Evolutionary conservation across 2,797 vertebrate species (phyloP).

Genomic region (Hemibagrus guttatus): DNA sequence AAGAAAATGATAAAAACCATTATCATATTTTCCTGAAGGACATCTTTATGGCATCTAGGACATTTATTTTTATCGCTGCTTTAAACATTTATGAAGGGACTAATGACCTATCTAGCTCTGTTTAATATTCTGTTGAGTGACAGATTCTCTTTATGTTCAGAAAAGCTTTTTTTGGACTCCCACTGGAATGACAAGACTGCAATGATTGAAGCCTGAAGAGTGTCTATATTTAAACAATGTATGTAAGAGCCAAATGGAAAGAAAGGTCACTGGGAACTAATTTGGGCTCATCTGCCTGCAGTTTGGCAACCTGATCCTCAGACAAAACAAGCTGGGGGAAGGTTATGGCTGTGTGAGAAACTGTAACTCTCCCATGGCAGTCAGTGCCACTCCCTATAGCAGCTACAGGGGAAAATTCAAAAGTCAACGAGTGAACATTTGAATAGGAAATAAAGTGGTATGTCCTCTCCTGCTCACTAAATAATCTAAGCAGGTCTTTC

Average conservation of each 20-base stretch:
- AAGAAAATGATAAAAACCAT: constrained; percentile 9
- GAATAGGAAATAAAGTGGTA: constrained; percentile 36
- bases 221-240: constrained; percentile 51
- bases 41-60: constrained; percentile 8
- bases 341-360: constrained; percentile 51
- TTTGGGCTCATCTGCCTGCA: constrained; percentile 58
- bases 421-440: constrained; percentile 1
- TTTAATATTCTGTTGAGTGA: constrained; percentile 27
- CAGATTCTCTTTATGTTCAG: constrained; percentile 18
- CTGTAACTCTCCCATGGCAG: constrained; percentile 29
- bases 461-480: not conserved
- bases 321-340: constrained; percentile 61
- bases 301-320: constrained; percentile 60
- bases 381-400: constrained; percentile 21
- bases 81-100: constrained; percentile 36
- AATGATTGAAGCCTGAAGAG: constrained; percentile 36
- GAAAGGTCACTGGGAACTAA: constrained; percentile 61
- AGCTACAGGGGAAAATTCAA: constrained; percentile 32
- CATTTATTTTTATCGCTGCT: constrained; percentile 42
- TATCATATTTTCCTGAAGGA: constrained; percentile 23
- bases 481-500: not conserved
- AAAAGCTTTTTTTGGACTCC: constrained; percentile 23
- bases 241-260: constrained; percentile 48
- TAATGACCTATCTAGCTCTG: constrained; percentile 19
- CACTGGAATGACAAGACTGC: constrained; percentile 28